Conservation (phyloP, 2,888 invertebrate species). For the Meteorus cinctellus region DNA sequence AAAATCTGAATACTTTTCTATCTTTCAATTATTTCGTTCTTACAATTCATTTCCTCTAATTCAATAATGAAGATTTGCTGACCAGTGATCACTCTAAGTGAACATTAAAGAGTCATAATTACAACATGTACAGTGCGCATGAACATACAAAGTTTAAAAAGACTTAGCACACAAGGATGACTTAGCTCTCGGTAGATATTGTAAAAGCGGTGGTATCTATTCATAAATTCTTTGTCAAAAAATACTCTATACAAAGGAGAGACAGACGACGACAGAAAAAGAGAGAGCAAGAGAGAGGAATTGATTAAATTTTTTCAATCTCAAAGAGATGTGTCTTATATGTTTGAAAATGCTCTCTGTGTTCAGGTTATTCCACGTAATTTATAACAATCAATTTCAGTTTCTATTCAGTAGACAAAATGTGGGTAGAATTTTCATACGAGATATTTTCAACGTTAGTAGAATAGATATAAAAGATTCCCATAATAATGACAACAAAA, state of each 20-base stretch:
- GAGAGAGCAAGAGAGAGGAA: neutral
- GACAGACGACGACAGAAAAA: slow-evolving; percentile 10
- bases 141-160: slow-evolving; percentile 64
- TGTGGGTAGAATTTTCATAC: too few relatives aligned
- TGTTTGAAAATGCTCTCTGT: neutral
- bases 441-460: neutral
- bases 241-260: slow-evolving; percentile 61
- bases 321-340: neutral
- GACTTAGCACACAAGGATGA: slow-evolving; percentile 45
- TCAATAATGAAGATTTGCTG: neutral
- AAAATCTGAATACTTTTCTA: slow-evolving; percentile 43
- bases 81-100: slow-evolving; percentile 15
- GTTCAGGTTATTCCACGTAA: neutral
- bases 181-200: slow-evolving; percentile 46
- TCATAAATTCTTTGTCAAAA: slow-evolving; percentile 57
- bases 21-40: neutral
- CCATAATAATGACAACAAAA: neutral
- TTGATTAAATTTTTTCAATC: neutral
- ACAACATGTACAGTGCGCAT: slow-evolving; percentile 55
- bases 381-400: neutral
- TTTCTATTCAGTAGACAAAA: neutral
- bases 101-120: slow-evolving; percentile 44
- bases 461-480: neutral
- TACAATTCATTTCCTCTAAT: slow-evolving; percentile 27
- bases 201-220: slow-evolving; percentile 57